A percentile compares a stretch with the other conserved stretches of the same genome.
Evolutionary conservation across 1,140 invertebrate species (phyloP).

Genomic region (Latrodectus geometricus): DNA sequence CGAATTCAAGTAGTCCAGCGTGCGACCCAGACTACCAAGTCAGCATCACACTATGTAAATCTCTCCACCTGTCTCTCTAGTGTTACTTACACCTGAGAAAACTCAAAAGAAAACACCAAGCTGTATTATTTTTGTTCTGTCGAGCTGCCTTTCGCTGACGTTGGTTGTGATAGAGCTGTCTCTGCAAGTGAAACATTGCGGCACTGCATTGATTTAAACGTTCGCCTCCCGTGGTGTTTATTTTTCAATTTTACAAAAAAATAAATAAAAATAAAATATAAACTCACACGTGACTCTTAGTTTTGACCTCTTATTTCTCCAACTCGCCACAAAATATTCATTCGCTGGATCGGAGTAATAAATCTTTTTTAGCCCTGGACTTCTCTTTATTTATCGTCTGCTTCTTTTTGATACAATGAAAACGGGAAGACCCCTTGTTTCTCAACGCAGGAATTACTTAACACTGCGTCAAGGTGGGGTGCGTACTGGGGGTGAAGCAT

Average conservation of each 20-base stretch:
- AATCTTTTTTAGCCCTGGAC: slow-evolving; percentile 12
- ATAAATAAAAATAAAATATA: neutral
- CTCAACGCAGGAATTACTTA: slow-evolving; percentile 33
- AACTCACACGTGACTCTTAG: neutral
- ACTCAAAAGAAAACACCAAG: too few relatives aligned
- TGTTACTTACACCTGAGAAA: too few relatives aligned
- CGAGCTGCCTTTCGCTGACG: neutral
- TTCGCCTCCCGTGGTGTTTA: slow-evolving; percentile 24
- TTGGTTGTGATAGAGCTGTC: slow-evolving; percentile 48
- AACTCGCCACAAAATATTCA: slow-evolving; percentile 48
- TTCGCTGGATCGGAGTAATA: neutral
- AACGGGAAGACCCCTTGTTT: slow-evolving; percentile 14
- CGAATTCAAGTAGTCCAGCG: too few relatives aligned
- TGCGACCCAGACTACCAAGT: too few relatives aligned
- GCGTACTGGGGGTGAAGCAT: neutral
- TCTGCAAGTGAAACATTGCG: slow-evolving; percentile 42
- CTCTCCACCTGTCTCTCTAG: too few relatives aligned
- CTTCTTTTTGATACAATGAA: slow-evolving; percentile 2
- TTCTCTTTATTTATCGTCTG: slow-evolving; percentile 13
- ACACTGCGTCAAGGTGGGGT: slow-evolving; percentile 3
- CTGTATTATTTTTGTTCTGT: neutral
- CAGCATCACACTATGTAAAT: too few relatives aligned
- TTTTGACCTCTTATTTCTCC: slow-evolving; percentile 14
- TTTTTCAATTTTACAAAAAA: slow-evolving; percentile 49
- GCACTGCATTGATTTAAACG: slow-evolving; percentile 45